These are phyloP conservation scores for Cranoglanis bouderius DNA, from an alignment of 2,113 vertebrate species.

Conservation along the genomic window DNA sequence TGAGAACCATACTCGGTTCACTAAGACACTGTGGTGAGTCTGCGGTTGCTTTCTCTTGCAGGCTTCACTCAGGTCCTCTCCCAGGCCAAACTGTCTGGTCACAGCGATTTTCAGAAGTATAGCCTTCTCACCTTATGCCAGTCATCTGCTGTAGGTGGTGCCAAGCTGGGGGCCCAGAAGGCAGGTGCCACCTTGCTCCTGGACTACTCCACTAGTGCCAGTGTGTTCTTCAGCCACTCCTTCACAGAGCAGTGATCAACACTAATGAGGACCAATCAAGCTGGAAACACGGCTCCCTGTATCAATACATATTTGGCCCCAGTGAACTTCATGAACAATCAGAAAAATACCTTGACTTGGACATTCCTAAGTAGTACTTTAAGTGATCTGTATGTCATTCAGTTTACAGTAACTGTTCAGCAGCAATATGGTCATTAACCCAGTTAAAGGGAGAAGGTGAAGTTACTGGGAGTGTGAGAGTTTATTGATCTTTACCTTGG, in stretches of 20 bases:
- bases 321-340: not conserved
- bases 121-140: constrained; percentile 79
- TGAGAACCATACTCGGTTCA: not conserved
- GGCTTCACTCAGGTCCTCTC: constrained; percentile 80
- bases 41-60: constrained; percentile 50
- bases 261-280: not conserved
- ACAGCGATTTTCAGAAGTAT: constrained; percentile 74
- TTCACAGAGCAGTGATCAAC: constrained; percentile 66
- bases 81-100: constrained; percentile 56
- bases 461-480: not conserved
- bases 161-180: constrained; percentile 78
- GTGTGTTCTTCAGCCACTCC: constrained; percentile 80
- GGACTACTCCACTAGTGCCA: constrained; percentile 72
- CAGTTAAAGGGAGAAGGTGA: not conserved
- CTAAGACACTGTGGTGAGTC: constrained; percentile 13
- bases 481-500: not conserved
- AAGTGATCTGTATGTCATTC: not conserved
- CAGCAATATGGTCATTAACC: not conserved
- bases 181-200: constrained; percentile 70
- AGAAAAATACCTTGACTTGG: not conserved
- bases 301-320: not conserved
- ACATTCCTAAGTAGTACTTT: not conserved
- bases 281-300: not conserved
- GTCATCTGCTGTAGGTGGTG: constrained; percentile 84
- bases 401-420: not conserved